Evolutionary conservation across 1,140 invertebrate genomes (phyloP), one percentile per base, ranked within the genome.

Genomic region (Trichomalopsis sarcophagae): DNA sequence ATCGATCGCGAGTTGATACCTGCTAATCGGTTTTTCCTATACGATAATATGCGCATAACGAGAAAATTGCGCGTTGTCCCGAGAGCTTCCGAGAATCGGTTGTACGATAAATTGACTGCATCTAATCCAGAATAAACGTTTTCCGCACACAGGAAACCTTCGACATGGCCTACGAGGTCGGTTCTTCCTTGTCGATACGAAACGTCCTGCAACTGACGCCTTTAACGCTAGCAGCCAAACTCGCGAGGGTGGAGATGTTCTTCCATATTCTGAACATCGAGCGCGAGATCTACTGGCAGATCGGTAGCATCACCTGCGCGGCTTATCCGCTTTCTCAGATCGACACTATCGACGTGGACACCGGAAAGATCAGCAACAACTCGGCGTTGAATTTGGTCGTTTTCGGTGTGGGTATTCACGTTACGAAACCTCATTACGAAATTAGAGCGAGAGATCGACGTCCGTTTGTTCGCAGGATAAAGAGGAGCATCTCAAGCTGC

Each of bases 321-420:
- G 98, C 98, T 0, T 99, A 99, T 94, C 98, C 99, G 0, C 91
- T 99, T n/a, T 96, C 96, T 0, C 97, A 98, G 92, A 97, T 99
- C 30, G 99, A 99, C 91, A 99, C 98, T 0, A 99, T 99, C 86
- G 97, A 98, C 89, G 96, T 96, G 2, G 95, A 96, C 87, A 98
- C 97, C 7, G 99, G 99, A 30, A 95, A 96, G 74, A 98, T 99
- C 11, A 98, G 97, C 90, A 98, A 97, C 89, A 96, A 97, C 89
- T 99, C 98, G 0, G 98, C 97, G 1, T 93, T 99, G 6, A 99
- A 99, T 94, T 95, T 99, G n/a, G 98, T 99, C n/a, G 98, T 99
- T 6, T 99, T 99, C 94, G 98, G 98, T 77, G 98, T 98, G 94
- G 95, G 95, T 92, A 81, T 89, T 27, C 27, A 71, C 33, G 33